Conservation (phyloP, 2,113 vertebrate genomes). For the Willisornis vidua region DNA sequence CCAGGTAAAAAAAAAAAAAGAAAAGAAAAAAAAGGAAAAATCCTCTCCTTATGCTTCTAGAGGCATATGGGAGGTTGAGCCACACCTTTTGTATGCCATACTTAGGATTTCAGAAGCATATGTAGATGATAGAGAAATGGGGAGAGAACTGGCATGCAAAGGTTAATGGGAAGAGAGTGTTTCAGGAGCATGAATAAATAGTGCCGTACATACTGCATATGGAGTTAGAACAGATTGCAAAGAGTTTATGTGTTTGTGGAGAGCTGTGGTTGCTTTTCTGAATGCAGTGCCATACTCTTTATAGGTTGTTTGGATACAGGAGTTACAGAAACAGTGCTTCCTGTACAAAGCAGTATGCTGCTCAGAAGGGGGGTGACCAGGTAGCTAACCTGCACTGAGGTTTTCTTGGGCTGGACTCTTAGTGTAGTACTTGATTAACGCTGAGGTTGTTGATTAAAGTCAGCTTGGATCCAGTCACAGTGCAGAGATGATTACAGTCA, state of each 20-base stretch:
- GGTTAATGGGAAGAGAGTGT: background rate
- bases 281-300: background rate
- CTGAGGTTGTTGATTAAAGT: background rate
- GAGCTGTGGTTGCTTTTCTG: background rate
- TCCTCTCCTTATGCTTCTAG: background rate
- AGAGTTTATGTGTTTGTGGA: background rate
- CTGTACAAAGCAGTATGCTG: background rate
- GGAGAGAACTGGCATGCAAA: background rate
- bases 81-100: background rate
- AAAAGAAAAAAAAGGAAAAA: background rate
- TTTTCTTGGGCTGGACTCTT: background rate
- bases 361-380: background rate
- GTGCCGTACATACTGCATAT: background rate
- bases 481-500: background rate
- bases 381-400: background rate
- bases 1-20: slow-evolving; percentile 51
- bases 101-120: background rate
- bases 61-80: background rate
- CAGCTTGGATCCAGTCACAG: background rate
- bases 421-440: background rate
- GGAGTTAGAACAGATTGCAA: background rate
- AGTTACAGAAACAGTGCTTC: background rate
- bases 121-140: background rate
- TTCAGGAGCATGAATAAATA: background rate
- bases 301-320: background rate